Conservation (phyloP, 2,888 invertebrate species). For the Cataglyphis rosenhaueri region DNA sequence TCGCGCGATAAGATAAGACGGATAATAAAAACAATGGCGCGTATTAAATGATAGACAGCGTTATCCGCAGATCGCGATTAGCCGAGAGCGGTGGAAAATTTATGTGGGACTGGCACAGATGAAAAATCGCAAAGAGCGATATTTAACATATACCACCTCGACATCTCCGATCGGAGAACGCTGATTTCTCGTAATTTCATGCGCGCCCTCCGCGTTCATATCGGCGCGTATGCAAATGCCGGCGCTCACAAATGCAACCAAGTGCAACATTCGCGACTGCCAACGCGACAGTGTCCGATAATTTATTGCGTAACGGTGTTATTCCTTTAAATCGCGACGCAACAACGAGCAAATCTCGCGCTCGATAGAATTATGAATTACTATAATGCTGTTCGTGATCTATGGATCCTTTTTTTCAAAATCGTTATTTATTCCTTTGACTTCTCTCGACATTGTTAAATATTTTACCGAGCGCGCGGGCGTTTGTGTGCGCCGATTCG, state of each 20-base stretch:
- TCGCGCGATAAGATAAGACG: constrained; percentile 55
- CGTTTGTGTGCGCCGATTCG: constrained; percentile 20
- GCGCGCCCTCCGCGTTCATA: constrained; percentile 34
- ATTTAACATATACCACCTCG: constrained; percentile 42
- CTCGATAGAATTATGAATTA: constrained; percentile 49
- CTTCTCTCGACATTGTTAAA: constrained; percentile 42
- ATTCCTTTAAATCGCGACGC: constrained; percentile 49
- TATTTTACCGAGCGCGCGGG: constrained; percentile 24
- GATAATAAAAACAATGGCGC: constrained; percentile 53
- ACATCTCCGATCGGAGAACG: constrained; percentile 49
- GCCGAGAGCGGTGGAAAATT: constrained; percentile 53
- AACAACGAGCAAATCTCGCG: constrained; percentile 45
- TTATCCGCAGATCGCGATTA: constrained; percentile 45
- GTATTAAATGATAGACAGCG: constrained; percentile 52
- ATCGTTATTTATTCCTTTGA: constrained; percentile 43
- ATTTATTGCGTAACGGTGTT: constrained; percentile 54
- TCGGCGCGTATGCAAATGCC: constrained; percentile 32
- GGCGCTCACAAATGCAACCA: constrained; percentile 42
- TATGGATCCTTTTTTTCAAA: constrained; percentile 39
- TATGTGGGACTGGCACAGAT: constrained; percentile 48
- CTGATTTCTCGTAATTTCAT: constrained; percentile 55
- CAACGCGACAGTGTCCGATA: constrained; percentile 45
- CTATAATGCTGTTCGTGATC: constrained; percentile 40
- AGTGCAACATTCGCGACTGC: constrained; percentile 55
- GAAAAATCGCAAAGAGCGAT: constrained; percentile 49